Conservation (phyloP, 2,888 invertebrate genomes). For the Chloroclysta siterata region DNA sequence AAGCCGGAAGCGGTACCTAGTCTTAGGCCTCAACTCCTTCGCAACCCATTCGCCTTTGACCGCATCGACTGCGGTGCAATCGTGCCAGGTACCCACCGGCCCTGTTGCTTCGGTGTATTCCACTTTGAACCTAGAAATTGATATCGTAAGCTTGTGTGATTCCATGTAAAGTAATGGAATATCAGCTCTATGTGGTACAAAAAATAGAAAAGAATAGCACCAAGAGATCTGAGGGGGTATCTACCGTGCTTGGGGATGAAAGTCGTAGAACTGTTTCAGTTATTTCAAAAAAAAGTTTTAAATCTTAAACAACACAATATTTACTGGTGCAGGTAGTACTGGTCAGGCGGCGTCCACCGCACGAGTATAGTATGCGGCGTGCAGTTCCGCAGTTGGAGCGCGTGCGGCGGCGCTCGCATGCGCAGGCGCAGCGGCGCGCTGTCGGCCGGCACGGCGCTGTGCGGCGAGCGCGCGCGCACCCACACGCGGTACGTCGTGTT, state of each 20-base stretch:
- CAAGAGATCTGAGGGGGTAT: too few relatives aligned
- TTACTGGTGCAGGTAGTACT: slow-evolving; percentile 62
- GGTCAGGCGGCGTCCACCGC: slow-evolving; percentile 86
- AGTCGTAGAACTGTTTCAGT: too few relatives aligned
- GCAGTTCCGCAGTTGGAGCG: slow-evolving; percentile 77
- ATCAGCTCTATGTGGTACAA: too few relatives aligned
- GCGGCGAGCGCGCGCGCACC: slow-evolving; percentile 90
- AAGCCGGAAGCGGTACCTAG: slow-evolving; percentile 91
- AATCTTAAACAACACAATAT: slow-evolving; percentile 32
- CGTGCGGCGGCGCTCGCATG: slow-evolving; percentile 90
- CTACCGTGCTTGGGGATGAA: too few relatives aligned
- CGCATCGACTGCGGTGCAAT: slow-evolving; percentile 50
- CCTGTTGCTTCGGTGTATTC: slow-evolving; percentile 82
- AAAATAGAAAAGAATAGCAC: too few relatives aligned
- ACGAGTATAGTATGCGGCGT: slow-evolving; percentile 84
- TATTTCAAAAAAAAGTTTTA: too few relatives aligned
- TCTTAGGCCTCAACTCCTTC: slow-evolving; percentile 87
- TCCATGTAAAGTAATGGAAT: too few relatives aligned
- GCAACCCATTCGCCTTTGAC: slow-evolving; percentile 65
- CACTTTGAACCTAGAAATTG: slow-evolving; percentile 58
- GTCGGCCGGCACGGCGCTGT: slow-evolving; percentile 86
- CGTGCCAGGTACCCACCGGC: slow-evolving; percentile 60
- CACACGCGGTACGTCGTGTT: slow-evolving; percentile 89
- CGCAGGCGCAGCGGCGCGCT: slow-evolving; percentile 86
- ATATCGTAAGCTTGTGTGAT: too few relatives aligned